Evolutionary conservation across 2,113 vertebrate genomes (phyloP).

Genomic region (Phylloscopus trochilus): DNA sequence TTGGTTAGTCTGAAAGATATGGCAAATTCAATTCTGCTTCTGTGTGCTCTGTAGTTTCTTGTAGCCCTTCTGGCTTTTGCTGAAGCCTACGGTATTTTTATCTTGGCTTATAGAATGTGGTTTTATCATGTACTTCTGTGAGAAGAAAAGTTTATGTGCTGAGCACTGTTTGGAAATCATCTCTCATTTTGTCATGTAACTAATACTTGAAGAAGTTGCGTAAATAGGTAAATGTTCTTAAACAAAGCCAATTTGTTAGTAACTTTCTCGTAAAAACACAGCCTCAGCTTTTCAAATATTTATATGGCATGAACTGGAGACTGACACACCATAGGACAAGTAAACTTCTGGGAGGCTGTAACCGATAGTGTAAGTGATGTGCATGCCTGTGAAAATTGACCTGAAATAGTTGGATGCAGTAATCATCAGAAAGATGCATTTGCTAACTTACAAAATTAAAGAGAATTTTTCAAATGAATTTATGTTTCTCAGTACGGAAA

Average conservation of each 20-base stretch:
- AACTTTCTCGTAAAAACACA: not conserved
- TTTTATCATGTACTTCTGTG: not conserved
- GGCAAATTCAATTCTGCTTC: not conserved
- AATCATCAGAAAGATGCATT: not conserved
- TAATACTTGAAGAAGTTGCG: not conserved
- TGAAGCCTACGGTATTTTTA: not conserved
- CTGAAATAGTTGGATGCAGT: not conserved
- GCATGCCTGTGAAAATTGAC: not conserved
- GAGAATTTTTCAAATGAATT: not conserved
- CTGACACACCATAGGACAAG: not conserved
- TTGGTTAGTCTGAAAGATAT: not conserved
- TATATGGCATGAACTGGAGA: not conserved
- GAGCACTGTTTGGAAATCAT: not conserved
- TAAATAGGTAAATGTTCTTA: constrained; percentile 11
- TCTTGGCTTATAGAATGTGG: not conserved
- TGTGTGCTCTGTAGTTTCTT: not conserved
- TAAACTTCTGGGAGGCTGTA: not conserved
- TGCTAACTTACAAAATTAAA: not conserved
- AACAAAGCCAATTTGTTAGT: not conserved
- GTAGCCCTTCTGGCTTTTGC: not conserved
- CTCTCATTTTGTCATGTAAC: not conserved
- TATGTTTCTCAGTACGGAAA: not conserved
- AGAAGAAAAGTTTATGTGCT: not conserved
- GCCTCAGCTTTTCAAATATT: not conserved
- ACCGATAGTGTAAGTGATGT: not conserved